These are phyloP conservation scores for Agapornis roseicollis DNA, from an alignment of 2,113 vertebrate species.

Conservation along the genomic window DNA sequence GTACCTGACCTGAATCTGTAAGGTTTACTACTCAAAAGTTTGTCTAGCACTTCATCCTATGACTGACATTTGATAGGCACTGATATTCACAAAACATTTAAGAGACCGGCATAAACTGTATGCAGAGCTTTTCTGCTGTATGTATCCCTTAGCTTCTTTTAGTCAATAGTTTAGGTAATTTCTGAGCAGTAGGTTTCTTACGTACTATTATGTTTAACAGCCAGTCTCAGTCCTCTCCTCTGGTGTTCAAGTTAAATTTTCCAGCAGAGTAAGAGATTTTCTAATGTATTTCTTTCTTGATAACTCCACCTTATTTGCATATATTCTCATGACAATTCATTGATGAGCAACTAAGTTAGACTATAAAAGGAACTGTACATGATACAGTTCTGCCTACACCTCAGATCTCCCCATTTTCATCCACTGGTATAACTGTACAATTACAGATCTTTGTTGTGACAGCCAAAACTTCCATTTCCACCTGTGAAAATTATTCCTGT, in stretches of 20 bases:
- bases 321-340: not conserved
- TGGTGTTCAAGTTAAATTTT: not conserved
- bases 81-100: not conserved
- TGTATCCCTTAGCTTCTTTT: not conserved
- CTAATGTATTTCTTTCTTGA: not conserved
- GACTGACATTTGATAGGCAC: not conserved
- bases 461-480: not conserved
- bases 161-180: not conserved
- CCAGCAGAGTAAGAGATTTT: not conserved
- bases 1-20: not conserved
- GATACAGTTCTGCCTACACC: not conserved
- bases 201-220: not conserved
- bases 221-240: not conserved
- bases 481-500: not conserved
- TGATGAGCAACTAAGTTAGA: not conserved
- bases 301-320: not conserved
- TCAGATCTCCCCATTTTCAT: not conserved
- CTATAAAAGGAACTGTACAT: not conserved
- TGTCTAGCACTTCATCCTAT: not conserved
- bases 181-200: not conserved
- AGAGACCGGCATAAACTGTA: not conserved
- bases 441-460: not conserved
- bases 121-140: not conserved
- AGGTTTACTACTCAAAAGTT: not conserved
- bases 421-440: not conserved